Evolutionary conservation across 2,113 vertebrate genomes (phyloP).

Genomic region (Lagopus leucura): DNA sequence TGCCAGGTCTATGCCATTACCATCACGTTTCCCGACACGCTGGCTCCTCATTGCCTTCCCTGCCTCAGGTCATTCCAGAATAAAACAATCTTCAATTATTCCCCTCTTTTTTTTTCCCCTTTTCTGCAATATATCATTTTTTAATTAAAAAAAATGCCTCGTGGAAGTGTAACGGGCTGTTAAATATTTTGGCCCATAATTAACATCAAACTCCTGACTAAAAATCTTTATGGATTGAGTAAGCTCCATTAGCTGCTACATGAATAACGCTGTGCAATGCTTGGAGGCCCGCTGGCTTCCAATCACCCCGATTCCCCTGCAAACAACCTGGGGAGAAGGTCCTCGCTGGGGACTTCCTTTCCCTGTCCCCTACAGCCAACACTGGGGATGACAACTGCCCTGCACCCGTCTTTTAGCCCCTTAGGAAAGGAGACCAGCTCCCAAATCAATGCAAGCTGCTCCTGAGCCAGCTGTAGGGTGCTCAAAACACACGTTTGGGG

Average conservation of each 20-base stretch:
- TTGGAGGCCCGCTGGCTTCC: background rate
- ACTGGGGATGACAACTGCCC: fast-evolving
- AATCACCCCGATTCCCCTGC: background rate
- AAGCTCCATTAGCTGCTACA: constrained; percentile 31
- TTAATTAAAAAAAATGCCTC: constrained; percentile 80
- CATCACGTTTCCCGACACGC: background rate
- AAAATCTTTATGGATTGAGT: constrained; percentile 39
- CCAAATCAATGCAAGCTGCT: background rate
- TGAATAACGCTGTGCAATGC: background rate
- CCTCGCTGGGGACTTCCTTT: fast-evolving
- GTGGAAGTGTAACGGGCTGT: constrained; percentile 68
- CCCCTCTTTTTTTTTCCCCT: background rate
- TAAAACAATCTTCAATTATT: constrained; percentile 69
- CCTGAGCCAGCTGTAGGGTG: no score
- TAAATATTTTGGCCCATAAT: constrained; percentile 79
- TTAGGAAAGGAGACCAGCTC: fast-evolving
- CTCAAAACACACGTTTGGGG: background rate
- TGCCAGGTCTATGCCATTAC: background rate
- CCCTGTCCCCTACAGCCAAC: background rate
- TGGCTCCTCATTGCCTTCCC: background rate
- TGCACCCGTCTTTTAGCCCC: background rate
- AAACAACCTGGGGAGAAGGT: background rate
- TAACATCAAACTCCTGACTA: constrained; percentile 74
- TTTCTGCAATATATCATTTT: constrained; percentile 70
- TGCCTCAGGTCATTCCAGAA: constrained; percentile 42